These are phyloP conservation scores for Microvelia longipes DNA, from an alignment of 1,140 invertebrate species.

Conservation along the genomic window DNA sequence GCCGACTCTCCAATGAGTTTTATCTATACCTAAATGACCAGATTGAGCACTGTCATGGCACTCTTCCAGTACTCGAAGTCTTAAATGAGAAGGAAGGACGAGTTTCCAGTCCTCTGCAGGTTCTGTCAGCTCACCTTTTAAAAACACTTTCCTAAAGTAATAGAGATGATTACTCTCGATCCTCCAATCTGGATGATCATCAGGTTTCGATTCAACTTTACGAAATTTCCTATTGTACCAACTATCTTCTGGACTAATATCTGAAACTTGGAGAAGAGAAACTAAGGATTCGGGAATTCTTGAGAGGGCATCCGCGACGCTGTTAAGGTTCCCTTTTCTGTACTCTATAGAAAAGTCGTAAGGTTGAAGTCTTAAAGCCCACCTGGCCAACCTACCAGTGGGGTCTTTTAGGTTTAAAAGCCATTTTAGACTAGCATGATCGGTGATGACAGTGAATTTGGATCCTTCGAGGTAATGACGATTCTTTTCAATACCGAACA, in stretches of 20 bases:
- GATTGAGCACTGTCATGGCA: neutral
- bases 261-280: neutral
- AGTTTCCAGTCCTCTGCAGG: neutral
- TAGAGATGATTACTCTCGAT: neutral
- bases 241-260: neutral
- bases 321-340: conserved; percentile 25
- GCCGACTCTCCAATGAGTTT: neutral
- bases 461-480: conserved; percentile 27
- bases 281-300: neutral
- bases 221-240: neutral
- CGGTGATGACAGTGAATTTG: conserved; percentile 27
- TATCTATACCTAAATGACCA: conserved; percentile 1
- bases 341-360: conserved; percentile 28
- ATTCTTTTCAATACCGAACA: conserved; percentile 27
- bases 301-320: conserved; percentile 27
- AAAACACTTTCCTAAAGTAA: too few species aligned
- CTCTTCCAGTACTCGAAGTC: neutral
- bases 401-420: too few species aligned
- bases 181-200: conserved; percentile 2
- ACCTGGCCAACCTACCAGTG: conserved; percentile 14
- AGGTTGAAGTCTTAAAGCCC: too few species aligned
- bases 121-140: neutral
- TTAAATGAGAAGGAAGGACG: neutral
- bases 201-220: neutral
- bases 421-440: too few species aligned